These are phyloP conservation scores for Aldrovandia affinis DNA, from an alignment of 2,797 vertebrate genomes.

Conservation along the genomic window DNA sequence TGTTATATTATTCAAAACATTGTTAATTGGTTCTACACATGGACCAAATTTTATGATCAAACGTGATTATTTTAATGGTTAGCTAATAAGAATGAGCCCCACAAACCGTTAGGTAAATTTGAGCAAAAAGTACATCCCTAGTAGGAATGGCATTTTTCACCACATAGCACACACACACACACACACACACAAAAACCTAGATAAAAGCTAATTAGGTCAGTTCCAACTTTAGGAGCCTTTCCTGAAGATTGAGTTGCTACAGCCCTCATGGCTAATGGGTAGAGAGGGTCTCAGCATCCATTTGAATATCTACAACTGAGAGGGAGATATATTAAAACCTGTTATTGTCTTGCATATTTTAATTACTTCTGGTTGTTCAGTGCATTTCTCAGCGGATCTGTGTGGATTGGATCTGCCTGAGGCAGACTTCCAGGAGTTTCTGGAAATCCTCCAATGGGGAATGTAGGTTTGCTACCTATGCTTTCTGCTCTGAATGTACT, in stretches of 20 bases:
- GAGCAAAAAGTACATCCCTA: too few species aligned
- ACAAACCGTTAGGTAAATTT: too few species aligned
- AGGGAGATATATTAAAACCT: not conserved
- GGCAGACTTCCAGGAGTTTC: not conserved
- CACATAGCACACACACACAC: too few species aligned
- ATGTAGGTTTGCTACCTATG: not conserved
- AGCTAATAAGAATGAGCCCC: too few species aligned
- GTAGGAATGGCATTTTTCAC: slow-evolving; percentile 12
- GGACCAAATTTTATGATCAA: too few species aligned
- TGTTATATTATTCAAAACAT: too few species aligned
- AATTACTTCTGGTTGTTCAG: slow-evolving; percentile 17
- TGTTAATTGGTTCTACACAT: too few species aligned
- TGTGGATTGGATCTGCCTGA: not conserved
- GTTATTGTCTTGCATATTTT: not conserved
- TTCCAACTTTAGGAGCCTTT: not conserved
- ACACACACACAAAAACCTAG: not conserved
- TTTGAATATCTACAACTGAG: not conserved
- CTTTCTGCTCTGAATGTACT: slow-evolving; percentile 17
- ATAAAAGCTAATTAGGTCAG: slow-evolving; percentile 15
- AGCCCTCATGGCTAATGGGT: not conserved
- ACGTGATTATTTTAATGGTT: too few species aligned
- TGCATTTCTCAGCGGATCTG: not conserved
- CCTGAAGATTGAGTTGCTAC: not conserved
- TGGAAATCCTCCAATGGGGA: not conserved
- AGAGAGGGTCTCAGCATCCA: slow-evolving; percentile 8